Percentiles rank a stretch among this genome's conserved stretches.
Conservation (phyloP, 2,888 invertebrate genomes). For the Limnephilus marmoratus region DNA sequence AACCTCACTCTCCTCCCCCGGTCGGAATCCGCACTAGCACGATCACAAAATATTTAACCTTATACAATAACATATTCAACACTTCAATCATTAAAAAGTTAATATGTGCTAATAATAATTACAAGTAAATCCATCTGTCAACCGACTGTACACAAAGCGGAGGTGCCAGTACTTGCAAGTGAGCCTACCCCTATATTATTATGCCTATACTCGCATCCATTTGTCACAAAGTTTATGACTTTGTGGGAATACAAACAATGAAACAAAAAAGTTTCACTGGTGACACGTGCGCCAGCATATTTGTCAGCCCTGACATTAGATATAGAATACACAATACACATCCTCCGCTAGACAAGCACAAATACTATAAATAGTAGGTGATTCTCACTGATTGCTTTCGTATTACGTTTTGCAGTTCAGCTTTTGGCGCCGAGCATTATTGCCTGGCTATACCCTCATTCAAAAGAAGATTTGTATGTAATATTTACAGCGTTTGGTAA, state of each 20-base stretch:
- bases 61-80: too few relatives aligned
- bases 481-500: neutral
- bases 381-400: slow-evolving; percentile 4
- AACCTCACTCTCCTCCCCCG: too few relatives aligned
- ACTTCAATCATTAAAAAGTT: neutral
- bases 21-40: too few relatives aligned
- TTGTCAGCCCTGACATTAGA: neutral
- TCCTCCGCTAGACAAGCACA: neutral
- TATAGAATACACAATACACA: neutral
- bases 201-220: neutral
- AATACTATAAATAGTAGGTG: neutral
- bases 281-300: neutral
- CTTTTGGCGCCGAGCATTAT: neutral
- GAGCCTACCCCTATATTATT: neutral
- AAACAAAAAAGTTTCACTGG: neutral
- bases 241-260: neutral
- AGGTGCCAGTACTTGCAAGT: neutral
- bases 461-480: neutral
- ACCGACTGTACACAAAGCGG: too few relatives aligned
- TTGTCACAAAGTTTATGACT: neutral
- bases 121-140: too few relatives aligned
- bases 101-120: neutral
- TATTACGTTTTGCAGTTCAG: neutral
- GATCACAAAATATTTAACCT: too few relatives aligned
- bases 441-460: neutral